Percentiles rank a stretch among this genome's conserved stretches.
phyloP scores from a whole-genome alignment of 1,140 invertebrate species.

The Andrena cerasifolii region DNA sequence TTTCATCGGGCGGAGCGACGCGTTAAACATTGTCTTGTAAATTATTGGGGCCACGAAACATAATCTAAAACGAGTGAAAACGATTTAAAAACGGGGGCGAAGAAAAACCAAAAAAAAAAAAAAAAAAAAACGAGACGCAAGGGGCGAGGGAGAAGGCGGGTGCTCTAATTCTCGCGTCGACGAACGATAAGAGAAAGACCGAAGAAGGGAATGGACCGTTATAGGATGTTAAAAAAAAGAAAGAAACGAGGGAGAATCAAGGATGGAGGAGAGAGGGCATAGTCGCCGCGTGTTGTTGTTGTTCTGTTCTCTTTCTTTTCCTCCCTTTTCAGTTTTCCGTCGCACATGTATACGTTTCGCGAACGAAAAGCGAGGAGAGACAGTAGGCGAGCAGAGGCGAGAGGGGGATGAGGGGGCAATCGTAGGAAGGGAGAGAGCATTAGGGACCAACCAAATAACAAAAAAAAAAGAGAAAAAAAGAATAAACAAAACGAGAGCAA shows the following conservation, averaged over 20 bases:
- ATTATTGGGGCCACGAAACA: constrained; percentile 80
- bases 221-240: background rate
- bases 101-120: constrained; percentile 45
- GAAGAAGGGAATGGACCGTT: constrained; percentile 6
- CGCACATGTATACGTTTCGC: constrained; percentile 41
- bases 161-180: constrained; percentile 74
- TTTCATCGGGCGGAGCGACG: constrained; percentile 44
- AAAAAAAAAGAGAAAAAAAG: constrained; percentile 32
- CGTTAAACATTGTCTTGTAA: constrained; percentile 70
- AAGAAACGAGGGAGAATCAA: constrained; percentile 21
- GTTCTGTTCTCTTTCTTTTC: constrained; percentile 30
- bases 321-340: constrained; percentile 20
- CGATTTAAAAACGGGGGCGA: background rate
- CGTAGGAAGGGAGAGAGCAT: constrained; percentile 59
- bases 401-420: background rate
- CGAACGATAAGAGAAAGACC: background rate
- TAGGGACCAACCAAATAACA: constrained; percentile 72
- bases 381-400: background rate
- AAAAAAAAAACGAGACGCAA: constrained; percentile 26
- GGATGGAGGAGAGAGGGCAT: background rate
- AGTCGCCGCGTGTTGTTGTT: constrained; percentile 2
- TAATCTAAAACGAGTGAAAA: constrained; percentile 74
- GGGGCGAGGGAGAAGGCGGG: constrained; percentile 54
- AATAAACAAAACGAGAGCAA: constrained; percentile 20
- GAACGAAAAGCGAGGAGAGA: background rate